Evolutionary conservation across 2,888 invertebrate species (phyloP), one percentile per base, ranked within the genome.

Genomic region (Sinopyrophorus schimmeli): DNA sequence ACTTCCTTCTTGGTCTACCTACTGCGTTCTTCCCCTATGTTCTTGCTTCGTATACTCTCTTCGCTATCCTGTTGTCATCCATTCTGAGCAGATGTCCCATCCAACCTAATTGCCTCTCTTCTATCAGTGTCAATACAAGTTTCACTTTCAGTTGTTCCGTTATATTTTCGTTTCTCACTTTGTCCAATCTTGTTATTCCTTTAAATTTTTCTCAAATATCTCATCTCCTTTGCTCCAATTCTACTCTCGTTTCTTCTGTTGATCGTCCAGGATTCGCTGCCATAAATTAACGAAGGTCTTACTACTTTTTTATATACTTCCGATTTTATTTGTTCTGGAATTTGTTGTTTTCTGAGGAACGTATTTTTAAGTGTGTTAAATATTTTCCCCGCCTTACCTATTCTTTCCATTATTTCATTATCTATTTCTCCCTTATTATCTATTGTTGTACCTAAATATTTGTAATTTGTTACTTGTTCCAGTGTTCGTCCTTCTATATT

Each of bases 221-320:
- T 31, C 41, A 40, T 40, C 27, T 35, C 34, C 16, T 21, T 34
- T 4, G 42, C 32, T 14, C 14, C 23, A 21, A 46, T 38, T 46
- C 15, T 46, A 15, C 21, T 38, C 28, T 37, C 28, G 16, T 30
- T 30, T 15, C 11, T 35, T 5, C 12, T 30, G 3, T 18, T 26
- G 3, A 30, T 12, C 4, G 31, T 41, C 23, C 41, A 23, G 1
- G 32, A 37, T 30, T 30, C 24, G 10, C 37, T 30, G 15, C 35
- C 21, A 38, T 46, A 30, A 5, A 30, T 28, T 30, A 37, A 16
- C 7, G 28, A 28, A 21, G 35, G 37, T 21, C 21, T 46, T 21
- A 46, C 44, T n/a, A 16, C 30, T 46, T 38, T 24, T 10, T 17
- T 18, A 14, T 27, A 21, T 21, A 28, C 27, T 28, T 35, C 35